These are phyloP conservation scores for Zaprionus ghesquierei DNA, from an alignment of 1,140 invertebrate genomes.

Conservation along the genomic window DNA sequence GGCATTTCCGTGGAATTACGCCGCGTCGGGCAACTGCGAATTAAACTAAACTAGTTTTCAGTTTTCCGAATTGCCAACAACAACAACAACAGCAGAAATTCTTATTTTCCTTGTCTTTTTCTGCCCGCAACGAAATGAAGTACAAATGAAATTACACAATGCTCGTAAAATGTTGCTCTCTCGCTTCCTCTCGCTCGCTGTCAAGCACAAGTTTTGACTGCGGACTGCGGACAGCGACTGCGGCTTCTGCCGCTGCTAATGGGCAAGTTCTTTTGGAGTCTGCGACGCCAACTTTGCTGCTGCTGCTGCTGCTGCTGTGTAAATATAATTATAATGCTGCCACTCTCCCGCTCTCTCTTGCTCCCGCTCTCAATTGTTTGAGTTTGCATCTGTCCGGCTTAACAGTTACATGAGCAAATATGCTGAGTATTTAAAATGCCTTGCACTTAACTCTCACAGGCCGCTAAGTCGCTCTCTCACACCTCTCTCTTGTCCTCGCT, in stretches of 20 bases:
- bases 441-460: no score
- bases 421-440: neutral
- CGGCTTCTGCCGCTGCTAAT: slow-evolving; percentile 28
- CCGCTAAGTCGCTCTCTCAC: no score
- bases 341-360: neutral
- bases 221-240: no score
- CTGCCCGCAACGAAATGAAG: slow-evolving; percentile 29
- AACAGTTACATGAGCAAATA: slow-evolving; percentile 45
- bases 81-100: slow-evolving; percentile 30
- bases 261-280: slow-evolving; percentile 31
- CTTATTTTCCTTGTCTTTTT: slow-evolving; percentile 13
- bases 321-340: slow-evolving; percentile 44
- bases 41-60: slow-evolving; percentile 69
- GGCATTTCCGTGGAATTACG: slow-evolving; percentile 46
- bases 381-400: slow-evolving; percentile 23
- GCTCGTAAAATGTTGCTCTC: slow-evolving; percentile 18
- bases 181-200: neutral
- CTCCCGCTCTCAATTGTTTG: neutral
- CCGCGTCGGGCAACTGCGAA: slow-evolving; percentile 30
- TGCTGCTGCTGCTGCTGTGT: slow-evolving; percentile 12
- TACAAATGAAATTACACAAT: slow-evolving; percentile 50
- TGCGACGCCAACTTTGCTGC: slow-evolving; percentile 21
- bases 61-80: slow-evolving; percentile 36
- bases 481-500: slow-evolving; percentile 20
- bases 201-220: slow-evolving; percentile 32